These are phyloP conservation scores for Chorisops tibialis DNA, from an alignment of 2,888 invertebrate genomes.

Conservation along the genomic window DNA sequence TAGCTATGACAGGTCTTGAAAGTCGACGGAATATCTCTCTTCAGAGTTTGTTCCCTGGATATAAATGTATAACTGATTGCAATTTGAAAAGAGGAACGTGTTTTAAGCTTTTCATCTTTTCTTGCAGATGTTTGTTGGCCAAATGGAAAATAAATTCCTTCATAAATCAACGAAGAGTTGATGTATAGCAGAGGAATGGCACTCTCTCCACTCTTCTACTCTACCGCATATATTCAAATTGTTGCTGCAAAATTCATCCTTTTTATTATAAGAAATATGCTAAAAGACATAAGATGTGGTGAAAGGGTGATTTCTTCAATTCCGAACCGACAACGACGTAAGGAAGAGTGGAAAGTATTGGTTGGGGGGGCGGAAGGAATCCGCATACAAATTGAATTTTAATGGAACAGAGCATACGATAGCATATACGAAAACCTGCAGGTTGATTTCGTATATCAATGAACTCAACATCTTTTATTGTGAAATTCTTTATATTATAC, in stretches of 20 bases:
- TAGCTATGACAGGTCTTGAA: background rate
- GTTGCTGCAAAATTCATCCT: too few relatives aligned
- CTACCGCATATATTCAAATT: too few relatives aligned
- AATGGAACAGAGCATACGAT: too few relatives aligned
- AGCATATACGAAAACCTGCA: too few relatives aligned
- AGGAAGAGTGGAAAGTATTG: background rate
- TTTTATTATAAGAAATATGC: too few relatives aligned
- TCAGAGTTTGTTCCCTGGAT: conserved; percentile 1
- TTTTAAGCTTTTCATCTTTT: conserved; percentile 18
- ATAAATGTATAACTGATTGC: conserved; percentile 28
- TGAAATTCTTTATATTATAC: too few relatives aligned
- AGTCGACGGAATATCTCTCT: background rate
- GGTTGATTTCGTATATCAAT: too few relatives aligned
- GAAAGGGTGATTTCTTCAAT: background rate
- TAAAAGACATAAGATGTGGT: too few relatives aligned
- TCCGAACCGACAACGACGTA: background rate
- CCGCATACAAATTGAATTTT: too few relatives aligned
- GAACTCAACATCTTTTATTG: too few relatives aligned
- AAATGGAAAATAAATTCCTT: conserved; percentile 30
- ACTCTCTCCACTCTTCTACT: background rate
- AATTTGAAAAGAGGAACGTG: conserved; percentile 2
- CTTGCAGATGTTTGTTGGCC: conserved; percentile 24
- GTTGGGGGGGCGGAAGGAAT: background rate
- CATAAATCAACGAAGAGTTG: conserved; percentile 25
- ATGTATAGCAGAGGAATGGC: background rate